Evolutionary conservation across 2,888 invertebrate species (phyloP).

Genomic region (Panorpa germanica): DNA sequence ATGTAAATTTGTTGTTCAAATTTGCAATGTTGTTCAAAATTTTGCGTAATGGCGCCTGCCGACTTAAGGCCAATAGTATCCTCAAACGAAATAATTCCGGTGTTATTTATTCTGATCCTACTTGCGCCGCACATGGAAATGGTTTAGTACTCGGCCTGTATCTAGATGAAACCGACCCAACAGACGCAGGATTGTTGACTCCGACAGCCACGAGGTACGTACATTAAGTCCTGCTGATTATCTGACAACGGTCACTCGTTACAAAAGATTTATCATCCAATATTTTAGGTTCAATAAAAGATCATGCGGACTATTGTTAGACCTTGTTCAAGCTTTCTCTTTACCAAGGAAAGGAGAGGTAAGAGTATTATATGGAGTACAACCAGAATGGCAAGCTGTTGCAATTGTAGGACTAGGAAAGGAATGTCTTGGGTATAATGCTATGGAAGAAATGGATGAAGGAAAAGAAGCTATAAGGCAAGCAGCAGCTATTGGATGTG

Average conservation of each 20-base stretch:
- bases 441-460: conserved; percentile 43
- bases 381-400: conserved; percentile 35
- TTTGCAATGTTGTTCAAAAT: no score
- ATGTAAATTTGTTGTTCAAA: no score
- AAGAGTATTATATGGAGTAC: conserved; percentile 38
- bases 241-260: conserved; percentile 30
- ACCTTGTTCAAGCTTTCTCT: no score
- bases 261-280: conserved; percentile 32
- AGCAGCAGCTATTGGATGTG: conserved; percentile 35
- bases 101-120: no score
- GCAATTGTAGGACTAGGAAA: conserved; percentile 48
- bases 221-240: conserved; percentile 32
- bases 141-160: conserved; percentile 46
- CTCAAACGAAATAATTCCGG: no score
- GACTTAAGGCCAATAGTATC: no score
- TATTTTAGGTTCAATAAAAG: conserved; percentile 43
- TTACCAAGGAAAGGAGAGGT: conserved; percentile 10
- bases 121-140: no score
- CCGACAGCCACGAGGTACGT: conserved; percentile 39
- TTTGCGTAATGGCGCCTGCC: no score
- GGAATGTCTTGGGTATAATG: conserved; percentile 37
- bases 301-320: no score
- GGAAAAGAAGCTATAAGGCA: conserved; percentile 45
- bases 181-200: conserved; percentile 36
- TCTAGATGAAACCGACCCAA: conserved; percentile 31